Conservation (phyloP, 2,888 invertebrate genomes). For the Dichetophora obliterata region DNA sequence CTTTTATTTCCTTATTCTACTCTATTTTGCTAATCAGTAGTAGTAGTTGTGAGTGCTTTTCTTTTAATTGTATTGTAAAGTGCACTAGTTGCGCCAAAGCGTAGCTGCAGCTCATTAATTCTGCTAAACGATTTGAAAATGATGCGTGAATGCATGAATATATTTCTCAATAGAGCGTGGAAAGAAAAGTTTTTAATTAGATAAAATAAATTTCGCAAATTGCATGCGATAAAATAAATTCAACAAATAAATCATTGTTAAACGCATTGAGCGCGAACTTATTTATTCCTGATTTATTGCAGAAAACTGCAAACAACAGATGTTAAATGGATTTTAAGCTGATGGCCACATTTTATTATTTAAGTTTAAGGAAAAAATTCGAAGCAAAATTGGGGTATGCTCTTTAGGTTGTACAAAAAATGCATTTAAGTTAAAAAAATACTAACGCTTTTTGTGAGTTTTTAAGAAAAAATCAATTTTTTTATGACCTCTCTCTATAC, state of each 20-base stretch:
- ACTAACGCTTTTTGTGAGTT: too few species aligned
- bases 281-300: neutral
- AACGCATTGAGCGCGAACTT: too few species aligned
- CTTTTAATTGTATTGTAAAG: neutral
- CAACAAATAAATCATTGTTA: too few species aligned
- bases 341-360: neutral
- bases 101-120: conserved; percentile 21
- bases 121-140: conserved; percentile 13
- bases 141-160: conserved; percentile 15
- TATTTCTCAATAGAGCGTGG: conserved; percentile 22
- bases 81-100: conserved; percentile 46
- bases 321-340: neutral
- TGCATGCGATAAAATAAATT: conserved; percentile 2
- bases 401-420: too few species aligned
- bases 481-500: too few species aligned
- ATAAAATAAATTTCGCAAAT: neutral
- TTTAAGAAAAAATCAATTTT: too few species aligned
- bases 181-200: conserved; percentile 7
- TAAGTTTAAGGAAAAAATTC: too few species aligned
- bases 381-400: too few species aligned
- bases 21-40: neutral
- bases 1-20: conserved; percentile 1
- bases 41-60: neutral
- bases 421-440: too few species aligned
- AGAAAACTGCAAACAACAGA: neutral